phyloP scores from a whole-genome alignment of 1,140 invertebrate genomes.

The Ceratina australensis region DNA sequence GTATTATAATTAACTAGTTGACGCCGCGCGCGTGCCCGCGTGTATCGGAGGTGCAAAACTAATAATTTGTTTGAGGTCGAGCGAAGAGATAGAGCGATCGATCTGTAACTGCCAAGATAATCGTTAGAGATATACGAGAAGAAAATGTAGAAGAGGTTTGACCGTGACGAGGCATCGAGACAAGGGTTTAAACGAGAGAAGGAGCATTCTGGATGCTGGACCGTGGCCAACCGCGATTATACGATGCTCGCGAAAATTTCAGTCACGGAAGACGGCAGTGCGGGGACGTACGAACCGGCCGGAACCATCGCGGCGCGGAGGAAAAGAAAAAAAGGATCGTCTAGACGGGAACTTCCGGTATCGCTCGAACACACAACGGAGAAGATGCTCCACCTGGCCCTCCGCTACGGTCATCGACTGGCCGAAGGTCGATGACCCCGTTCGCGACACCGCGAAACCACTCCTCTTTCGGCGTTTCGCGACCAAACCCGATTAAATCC shows the following conservation, averaged over 20 bases:
- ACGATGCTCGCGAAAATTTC: conserved; percentile 37
- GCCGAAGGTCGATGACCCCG: conserved; percentile 38
- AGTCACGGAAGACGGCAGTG: conserved; percentile 7
- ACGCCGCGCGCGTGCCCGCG: too few relatives aligned
- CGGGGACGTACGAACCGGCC: background rate
- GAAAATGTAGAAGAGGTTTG: too few relatives aligned
- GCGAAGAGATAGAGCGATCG: too few relatives aligned
- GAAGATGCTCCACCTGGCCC: conserved; percentile 64
- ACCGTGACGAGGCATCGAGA: background rate
- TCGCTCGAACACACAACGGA: conserved; percentile 33
- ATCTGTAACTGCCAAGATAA: too few relatives aligned
- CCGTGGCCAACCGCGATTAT: background rate
- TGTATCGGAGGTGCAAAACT: too few relatives aligned
- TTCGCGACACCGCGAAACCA: background rate
- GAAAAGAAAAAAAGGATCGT: conserved; percentile 66
- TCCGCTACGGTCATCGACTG: conserved; percentile 24
- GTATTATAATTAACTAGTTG: too few relatives aligned
- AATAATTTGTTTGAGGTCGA: too few relatives aligned
- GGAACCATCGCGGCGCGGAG: conserved; percentile 27
- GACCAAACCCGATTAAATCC: conserved; percentile 26
- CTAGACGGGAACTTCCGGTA: conserved; percentile 76
- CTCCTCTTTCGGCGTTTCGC: too few relatives aligned
- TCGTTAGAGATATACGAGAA: too few relatives aligned
- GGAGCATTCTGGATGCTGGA: background rate
- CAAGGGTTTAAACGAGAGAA: background rate